Evolutionary conservation across 2,113 vertebrate genomes (phyloP), one percentile per base, ranked within the genome.

Genomic region (Colossoma macropomum): DNA sequence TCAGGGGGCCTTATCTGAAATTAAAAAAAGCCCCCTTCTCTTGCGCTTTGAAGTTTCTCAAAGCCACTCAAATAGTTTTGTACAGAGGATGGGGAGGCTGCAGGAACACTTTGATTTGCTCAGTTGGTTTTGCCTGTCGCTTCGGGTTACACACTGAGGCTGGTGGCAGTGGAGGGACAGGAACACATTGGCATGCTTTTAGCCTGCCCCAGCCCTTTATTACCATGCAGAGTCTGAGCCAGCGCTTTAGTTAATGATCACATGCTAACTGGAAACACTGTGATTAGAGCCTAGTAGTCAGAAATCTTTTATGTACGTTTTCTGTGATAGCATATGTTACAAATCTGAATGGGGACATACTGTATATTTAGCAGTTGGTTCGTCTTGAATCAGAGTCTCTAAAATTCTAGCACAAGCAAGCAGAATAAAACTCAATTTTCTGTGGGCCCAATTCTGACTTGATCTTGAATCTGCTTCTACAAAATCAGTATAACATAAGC

Each of bases 1-100:
- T 92, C 62, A 84, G 41, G 75, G 91, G 91, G 91, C 83, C 92
- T 94, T 94, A 94, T 94, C 94, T 95, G 88, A 94, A 95, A 94
- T 94, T 92, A 92, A 93, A 94, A 38, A 93, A 92, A 91, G 60
- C 50, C 45, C 52, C 85, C 90, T 84, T 91, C 81, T 71, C 56
- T 65, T 56, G 68, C 8, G 85, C 93, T 94, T 94, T 94, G 92
- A 93, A 94, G 92, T 92, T 92, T 92, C 30, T 62, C 80, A 56
- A 84, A 93, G 90, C 91, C 87, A 91, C 89, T 94, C 90, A 91
- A 91, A 93, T 85, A 87, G 81, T 90, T 92, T 90, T 85, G 90
- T 88, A 93, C 70, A 72, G 84, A 87, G 84, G 89, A 84, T 87
- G 90, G 87, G 78, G 89, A 90, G 87, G 88, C 89, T 89, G 89